Base-by-base conservation (phyloP, 2,797 vertebrate genomes). In the Centropyge bicolor region DNA sequence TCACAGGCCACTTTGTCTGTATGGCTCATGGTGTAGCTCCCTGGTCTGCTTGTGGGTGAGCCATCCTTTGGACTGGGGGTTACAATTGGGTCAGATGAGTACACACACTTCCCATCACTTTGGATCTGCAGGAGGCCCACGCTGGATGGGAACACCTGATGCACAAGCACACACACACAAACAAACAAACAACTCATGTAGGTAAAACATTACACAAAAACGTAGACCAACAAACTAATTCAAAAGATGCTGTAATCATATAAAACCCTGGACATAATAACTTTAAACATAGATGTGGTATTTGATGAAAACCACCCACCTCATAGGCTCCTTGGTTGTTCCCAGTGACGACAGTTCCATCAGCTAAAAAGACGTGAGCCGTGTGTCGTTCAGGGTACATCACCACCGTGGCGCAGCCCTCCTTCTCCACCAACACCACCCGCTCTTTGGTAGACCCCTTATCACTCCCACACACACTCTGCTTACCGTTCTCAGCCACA, bases 1-100 rank as follows among this genome's bases (percentile, higher is more conserved):
- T 97, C 95, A 88, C 96, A 99, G 73, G 96, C 74, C 43, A 96
- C 87, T 17, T 82, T 81, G 3, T 90, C 93, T 16, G 87, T 93
- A 71, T 97, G 97, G 68, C 94, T 97, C 96, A 99, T 96, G 84
- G 95, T 43, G 69, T 98, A 99, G 62, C 80, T 94, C 81, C 95
- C 96, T 46, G 84, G 74, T 85, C 88, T 88, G 19, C 93, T 88
- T 49, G 89, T 66, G 70, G 31, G 61, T 57, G 40, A 67, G 59
- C 70, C 70, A 13, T 78, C 55, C 52, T 66, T 64, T 57, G 79
- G 65, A 52, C 36, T 69, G 4, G 76, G 66, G 12, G 60, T 85
- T 7, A 78, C 16, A 3, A 43, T 69, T 9, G 74, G 59, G 12
- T 92, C 83, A 13, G 93, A 89, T 2, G 82, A 94, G 76, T 99